Evolutionary conservation across 2,888 invertebrate species (phyloP), one percentile per base, ranked within the genome.

Genomic region (Orthonychiurus folsomi): DNA sequence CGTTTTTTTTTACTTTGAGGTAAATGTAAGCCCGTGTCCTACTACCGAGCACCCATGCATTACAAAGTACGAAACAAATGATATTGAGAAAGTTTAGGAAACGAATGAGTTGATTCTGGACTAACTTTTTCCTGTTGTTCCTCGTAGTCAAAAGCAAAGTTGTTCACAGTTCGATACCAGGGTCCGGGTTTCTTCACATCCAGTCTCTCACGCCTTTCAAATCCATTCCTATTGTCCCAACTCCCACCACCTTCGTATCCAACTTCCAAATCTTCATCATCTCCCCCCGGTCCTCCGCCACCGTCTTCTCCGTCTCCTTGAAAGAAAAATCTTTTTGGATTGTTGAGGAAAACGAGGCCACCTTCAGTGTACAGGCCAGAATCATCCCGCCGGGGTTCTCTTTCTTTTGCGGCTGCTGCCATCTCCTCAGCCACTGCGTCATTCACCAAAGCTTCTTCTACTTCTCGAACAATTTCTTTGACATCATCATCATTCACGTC

Each of bases 151-250:
- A 81, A 81, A 24, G 80, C 79, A 65, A 78, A 81, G 72, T 81
- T 84, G 79, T 86, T 85, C 9, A 75, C 74, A 63, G 84, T 83
- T 75, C 85, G 84, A 78, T 86, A 85, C 64, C 84, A 85, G 58
- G 93, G 93, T 63, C 93, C 93, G n/a, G 93, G 93, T 80, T 93
- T 93, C 80, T 93, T 93, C 59, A 93, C 93, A 79, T 93, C 93
- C 69, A 92, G 82, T 74, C 93, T 82, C 81, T 93, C 93, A 73
- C 87, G 86, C 74, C 93, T 83, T 74, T 89, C 87, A 80, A 93
- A 93, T 67, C 88, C 90, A 78, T 84, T 55, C 20, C 47, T 48
- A 24, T 50, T 56, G 37, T 56, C 60, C 24, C 37, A 23, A 23
- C 12, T n/a, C n/a, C 20, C 24, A 3, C 52, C 52, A 20, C 3